A percentile compares a stretch with the other conserved stretches of the same genome.
Conservation (phyloP, 2,888 invertebrate species). For the Thyatira batis region DNA sequence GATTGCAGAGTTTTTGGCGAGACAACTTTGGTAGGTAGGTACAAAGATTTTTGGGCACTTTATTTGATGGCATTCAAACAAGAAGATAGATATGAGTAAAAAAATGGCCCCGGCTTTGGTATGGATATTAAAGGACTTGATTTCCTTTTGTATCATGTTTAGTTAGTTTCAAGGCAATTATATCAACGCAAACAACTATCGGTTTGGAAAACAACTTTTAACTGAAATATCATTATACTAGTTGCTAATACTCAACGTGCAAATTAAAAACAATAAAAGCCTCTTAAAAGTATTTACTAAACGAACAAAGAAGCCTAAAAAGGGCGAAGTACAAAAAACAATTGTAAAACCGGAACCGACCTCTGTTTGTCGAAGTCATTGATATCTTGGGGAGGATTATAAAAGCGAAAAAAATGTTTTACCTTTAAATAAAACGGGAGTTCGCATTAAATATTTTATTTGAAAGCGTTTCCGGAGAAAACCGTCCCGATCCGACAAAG, state of each 20-base stretch:
- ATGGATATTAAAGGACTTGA: no score
- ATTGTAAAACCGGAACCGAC: slow-evolving; percentile 6
- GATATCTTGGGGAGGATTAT: slow-evolving; percentile 2
- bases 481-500: slow-evolving; percentile 29
- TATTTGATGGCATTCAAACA: no score
- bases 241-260: no score
- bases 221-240: no score
- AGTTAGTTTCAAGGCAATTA: no score
- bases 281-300: neutral
- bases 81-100: no score
- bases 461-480: slow-evolving; percentile 9
- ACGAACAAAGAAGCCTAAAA: slow-evolving; percentile 2
- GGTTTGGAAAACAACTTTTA: no score
- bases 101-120: no score
- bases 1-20: neutral
- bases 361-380: slow-evolving; percentile 3
- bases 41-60: no score
- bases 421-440: slow-evolving; percentile 3
- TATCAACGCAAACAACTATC: no score
- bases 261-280: neutral
- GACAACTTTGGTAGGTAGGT: neutral
- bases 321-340: slow-evolving; percentile 3
- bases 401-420: neutral
- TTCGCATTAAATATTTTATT: slow-evolving; percentile 19
- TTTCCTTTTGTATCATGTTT: no score